phyloP scores from a whole-genome alignment of 2,113 vertebrate species.

The Egretta garzetta region DNA sequence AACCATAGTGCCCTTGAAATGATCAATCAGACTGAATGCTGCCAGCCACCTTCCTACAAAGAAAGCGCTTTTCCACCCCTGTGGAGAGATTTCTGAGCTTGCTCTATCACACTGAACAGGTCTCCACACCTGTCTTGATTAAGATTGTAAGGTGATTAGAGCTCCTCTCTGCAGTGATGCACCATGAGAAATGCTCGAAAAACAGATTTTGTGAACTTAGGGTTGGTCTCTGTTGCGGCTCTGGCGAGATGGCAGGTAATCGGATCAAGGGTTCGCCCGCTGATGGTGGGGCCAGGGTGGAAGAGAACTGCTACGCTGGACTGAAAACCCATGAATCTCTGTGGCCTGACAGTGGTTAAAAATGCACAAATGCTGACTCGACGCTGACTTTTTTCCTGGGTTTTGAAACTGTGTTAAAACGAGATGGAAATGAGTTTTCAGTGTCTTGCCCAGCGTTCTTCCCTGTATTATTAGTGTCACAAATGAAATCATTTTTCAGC shows the following conservation, averaged over 20 bases:
- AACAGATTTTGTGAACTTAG: background rate
- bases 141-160: background rate
- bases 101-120: background rate
- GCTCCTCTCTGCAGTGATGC: background rate
- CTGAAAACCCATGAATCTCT: background rate
- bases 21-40: slow-evolving; percentile 4
- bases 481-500: slow-evolving; percentile 44
- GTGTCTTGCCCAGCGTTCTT: background rate
- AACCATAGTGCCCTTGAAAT: slow-evolving; percentile 20
- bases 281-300: background rate
- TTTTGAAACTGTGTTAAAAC: slow-evolving; percentile 25
- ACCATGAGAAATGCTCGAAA: background rate
- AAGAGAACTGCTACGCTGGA: background rate
- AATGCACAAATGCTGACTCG: background rate
- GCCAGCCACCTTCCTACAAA: background rate
- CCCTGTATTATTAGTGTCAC: slow-evolving; percentile 47
- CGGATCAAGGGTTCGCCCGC: background rate
- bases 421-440: slow-evolving; percentile 46
- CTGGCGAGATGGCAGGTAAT: background rate
- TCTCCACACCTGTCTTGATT: background rate
- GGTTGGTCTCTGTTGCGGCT: background rate
- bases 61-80: background rate
- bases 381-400: background rate
- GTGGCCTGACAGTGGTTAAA: background rate
- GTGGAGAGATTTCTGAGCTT: background rate